phyloP scores from a whole-genome alignment of 2,888 invertebrate genomes.

The Drosophila demipolita region DNA sequence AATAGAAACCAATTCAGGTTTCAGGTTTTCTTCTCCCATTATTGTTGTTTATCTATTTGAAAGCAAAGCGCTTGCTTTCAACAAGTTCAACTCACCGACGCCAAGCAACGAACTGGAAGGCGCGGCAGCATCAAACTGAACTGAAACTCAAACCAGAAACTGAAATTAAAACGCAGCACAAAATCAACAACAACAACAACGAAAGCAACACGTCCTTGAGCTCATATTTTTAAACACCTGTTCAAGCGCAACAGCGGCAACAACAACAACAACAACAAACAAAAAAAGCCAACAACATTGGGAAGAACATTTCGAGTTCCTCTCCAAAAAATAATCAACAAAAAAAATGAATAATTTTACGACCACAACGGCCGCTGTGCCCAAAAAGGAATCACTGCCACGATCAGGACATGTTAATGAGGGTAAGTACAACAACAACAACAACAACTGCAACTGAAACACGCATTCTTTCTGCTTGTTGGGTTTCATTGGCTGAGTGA shows the following conservation, averaged over 20 bases:
- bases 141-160: constrained; percentile 41
- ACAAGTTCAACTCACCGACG: constrained; percentile 57
- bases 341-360: constrained; percentile 83
- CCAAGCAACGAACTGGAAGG: constrained; percentile 55
- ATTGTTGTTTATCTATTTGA: constrained; percentile 53
- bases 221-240: constrained; percentile 71
- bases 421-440: constrained; percentile 57
- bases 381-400: constrained; percentile 87
- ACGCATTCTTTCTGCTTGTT: constrained; percentile 28
- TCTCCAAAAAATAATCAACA: neutral
- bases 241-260: constrained; percentile 45
- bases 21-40: constrained; percentile 30
- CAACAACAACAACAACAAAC: constrained; percentile 26
- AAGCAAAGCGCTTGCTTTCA: constrained; percentile 45
- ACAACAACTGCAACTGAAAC: constrained; percentile 11
- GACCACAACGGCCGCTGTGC: constrained; percentile 82
- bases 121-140: constrained; percentile 52
- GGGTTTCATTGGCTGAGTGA: constrained; percentile 37
- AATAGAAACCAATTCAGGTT: constrained; percentile 3
- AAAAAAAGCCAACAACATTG: constrained; percentile 12
- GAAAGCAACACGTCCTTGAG: constrained; percentile 68
- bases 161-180: constrained; percentile 31
- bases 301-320: constrained; percentile 19
- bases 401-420: constrained; percentile 89
- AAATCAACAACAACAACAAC: constrained; percentile 27